Percentiles rank a stretch among this genome's conserved stretches.
phyloP scores from a whole-genome alignment of 2,888 invertebrate species.

The Thalpophila matura region DNA sequence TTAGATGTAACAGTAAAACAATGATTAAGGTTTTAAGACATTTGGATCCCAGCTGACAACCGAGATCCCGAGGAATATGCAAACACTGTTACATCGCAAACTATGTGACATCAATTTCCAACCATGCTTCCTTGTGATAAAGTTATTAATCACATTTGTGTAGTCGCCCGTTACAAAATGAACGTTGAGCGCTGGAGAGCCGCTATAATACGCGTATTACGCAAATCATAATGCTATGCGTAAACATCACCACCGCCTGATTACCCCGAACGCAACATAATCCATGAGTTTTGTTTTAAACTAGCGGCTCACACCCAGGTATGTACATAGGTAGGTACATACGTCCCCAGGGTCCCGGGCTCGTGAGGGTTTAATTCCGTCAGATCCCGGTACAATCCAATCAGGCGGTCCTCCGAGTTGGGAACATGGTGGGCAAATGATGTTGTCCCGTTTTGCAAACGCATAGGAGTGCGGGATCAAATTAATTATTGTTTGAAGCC shows the following conservation, averaged over 20 bases:
- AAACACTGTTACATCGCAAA: conserved; percentile 2
- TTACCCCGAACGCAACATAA: conserved; percentile 49
- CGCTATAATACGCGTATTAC: conserved; percentile 39
- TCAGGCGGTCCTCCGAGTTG: conserved; percentile 53
- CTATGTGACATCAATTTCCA: conserved; percentile 17
- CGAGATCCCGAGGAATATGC: conserved; percentile 13
- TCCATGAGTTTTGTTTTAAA: conserved; percentile 39
- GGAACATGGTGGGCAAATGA: conserved; percentile 58
- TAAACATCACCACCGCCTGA: conserved; percentile 43
- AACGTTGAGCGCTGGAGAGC: conserved; percentile 13
- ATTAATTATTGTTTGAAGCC: conserved; percentile 77
- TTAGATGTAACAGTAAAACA: conserved; percentile 17
- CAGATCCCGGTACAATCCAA: conserved; percentile 63
- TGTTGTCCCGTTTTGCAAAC: conserved; percentile 53
- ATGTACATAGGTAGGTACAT: background rate
- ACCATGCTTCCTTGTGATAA: conserved; percentile 16
- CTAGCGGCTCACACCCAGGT: background rate
- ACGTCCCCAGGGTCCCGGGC: conserved; percentile 11
- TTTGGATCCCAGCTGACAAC: conserved; percentile 23
- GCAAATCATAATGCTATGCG: conserved; percentile 45
- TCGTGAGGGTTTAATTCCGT: conserved; percentile 59
- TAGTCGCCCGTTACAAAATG: conserved; percentile 11
- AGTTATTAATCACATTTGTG: conserved; percentile 22
- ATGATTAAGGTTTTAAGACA: conserved; percentile 34
- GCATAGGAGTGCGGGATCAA: conserved; percentile 66